Base-by-base conservation (phyloP, 2,113 vertebrate species). In the Rhipidura dahli region DNA sequence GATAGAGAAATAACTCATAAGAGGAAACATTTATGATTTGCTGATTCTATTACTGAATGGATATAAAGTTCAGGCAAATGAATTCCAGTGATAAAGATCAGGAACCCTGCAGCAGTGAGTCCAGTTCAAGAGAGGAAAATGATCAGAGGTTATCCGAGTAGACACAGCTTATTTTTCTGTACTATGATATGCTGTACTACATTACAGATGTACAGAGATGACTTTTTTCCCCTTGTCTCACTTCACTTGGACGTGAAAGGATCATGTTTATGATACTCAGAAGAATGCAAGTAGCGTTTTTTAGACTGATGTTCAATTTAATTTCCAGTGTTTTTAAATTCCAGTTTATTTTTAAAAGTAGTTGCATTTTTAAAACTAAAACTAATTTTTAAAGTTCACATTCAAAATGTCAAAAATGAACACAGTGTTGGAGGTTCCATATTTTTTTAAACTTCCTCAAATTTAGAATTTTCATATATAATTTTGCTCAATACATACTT, bases 341-440 rank as follows among this genome's bases (percentile, higher is more conserved):
- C 39, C 9, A 39, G 39, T 39, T 68, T 13, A 8, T 68, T 84
- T 81, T 11, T 27, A 37, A 69, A 93, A 60, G 13, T 8, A 78
- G 9, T 11, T 87, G 7, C 9, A 31, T 53, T 87, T 78, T 77
- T 45, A 71, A 85, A 84, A 60, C 6, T 33, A 63, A 84, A 80
- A 50, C 27, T 15, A 13, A 0, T 72, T 80, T 86, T 60, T 9
- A 33, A 87, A 45, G 10, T 78, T 77, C 11, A 17, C 15, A 70
- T 87, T 87, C 26, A 68, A 95, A 91, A 54, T 50, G 6, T 66
- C 24, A 66, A 47, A 79, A 68, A 8, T 2, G 10, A 83, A 23
- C 27, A 42, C 4, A 30, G 0, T 65, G 35, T 16, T 12, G 21
- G 10, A 7, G 2, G 1, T 4, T 57, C 78, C 2, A 27, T 27